Evolutionary conservation across 2,113 vertebrate species (phyloP).

Genomic region (Dolichallabes microphthalmus): DNA sequence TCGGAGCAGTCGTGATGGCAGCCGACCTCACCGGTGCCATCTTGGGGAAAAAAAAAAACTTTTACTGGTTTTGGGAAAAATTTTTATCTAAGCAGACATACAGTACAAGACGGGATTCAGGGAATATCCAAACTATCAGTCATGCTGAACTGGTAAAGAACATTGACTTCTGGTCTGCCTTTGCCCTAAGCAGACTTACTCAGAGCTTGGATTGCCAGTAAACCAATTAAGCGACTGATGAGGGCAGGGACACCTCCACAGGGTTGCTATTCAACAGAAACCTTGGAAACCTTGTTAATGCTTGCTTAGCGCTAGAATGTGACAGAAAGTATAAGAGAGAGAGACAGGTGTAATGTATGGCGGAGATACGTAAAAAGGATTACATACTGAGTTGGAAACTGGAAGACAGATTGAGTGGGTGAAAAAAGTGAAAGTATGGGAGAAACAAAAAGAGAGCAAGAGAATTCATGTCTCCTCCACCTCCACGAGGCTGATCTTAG

Average conservation of each 20-base stretch:
- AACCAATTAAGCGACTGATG: background rate
- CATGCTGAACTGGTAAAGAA: background rate
- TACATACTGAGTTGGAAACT: background rate
- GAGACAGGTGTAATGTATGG: background rate
- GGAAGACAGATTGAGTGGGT: conserved; percentile 19
- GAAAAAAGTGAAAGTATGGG: background rate
- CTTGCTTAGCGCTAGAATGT: background rate
- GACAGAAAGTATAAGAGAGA: background rate
- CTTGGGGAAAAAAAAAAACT: too few species aligned
- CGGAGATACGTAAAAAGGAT: background rate
- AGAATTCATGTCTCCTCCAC: conserved; percentile 25
- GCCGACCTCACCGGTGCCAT: too few species aligned
- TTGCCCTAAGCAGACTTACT: background rate
- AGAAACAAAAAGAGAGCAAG: conserved; percentile 13
- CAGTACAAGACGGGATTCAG: background rate
- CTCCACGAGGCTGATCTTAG: conserved; percentile 50
- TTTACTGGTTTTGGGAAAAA: too few species aligned
- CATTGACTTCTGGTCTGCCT: background rate
- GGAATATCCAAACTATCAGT: background rate
- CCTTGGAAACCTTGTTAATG: background rate
- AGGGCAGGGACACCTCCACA: background rate
- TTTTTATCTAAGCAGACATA: background rate
- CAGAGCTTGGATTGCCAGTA: background rate
- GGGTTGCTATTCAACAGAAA: background rate
- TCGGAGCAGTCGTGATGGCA: too few species aligned